A percentile compares a stretch with the other conserved stretches of the same genome.
phyloP scores from a whole-genome alignment of 2,888 invertebrate genomes.

The Amorpha juglandis region DNA sequence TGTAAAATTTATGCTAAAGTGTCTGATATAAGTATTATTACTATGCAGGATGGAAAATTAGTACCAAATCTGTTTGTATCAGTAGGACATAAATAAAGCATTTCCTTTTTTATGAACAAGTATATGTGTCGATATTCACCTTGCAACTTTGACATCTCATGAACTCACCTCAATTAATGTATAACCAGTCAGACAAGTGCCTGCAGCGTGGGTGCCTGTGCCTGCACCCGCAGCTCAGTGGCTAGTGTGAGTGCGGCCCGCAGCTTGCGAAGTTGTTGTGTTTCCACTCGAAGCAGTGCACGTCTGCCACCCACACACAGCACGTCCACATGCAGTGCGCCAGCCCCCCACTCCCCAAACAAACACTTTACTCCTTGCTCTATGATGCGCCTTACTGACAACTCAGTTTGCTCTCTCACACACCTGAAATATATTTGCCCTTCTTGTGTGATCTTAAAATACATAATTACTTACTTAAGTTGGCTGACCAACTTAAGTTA shows the following conservation, averaged over 20 bases:
- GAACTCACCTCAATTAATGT: constrained; percentile 3
- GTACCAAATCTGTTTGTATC: no score
- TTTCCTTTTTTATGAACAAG: no score
- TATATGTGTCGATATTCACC: no score
- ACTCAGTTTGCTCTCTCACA: constrained; percentile 23
- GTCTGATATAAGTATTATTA: no score
- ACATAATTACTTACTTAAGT: no score
- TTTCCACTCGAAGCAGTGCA: constrained; percentile 43
- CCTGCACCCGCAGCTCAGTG: constrained; percentile 34
- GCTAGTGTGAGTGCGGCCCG: constrained; percentile 33
- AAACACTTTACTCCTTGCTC: constrained; percentile 42
- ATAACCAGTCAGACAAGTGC: constrained; percentile 26
- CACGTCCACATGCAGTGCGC: constrained; percentile 50
- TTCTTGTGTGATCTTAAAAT: no score
- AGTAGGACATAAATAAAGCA: no score
- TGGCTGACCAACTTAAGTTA: no score
- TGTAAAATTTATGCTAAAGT: no score
- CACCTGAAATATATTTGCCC: constrained; percentile 29
- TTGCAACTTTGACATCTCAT: no score
- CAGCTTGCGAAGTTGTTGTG: constrained; percentile 24
- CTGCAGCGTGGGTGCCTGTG: constrained; percentile 29
- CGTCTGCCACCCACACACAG: constrained; percentile 39
- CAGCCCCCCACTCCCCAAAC: constrained; percentile 52
- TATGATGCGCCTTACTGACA: constrained; percentile 42
- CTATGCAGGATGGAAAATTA: no score